Evolutionary conservation across 2,113 vertebrate species (phyloP).

Genomic region (Phaethornis superciliosus): DNA sequence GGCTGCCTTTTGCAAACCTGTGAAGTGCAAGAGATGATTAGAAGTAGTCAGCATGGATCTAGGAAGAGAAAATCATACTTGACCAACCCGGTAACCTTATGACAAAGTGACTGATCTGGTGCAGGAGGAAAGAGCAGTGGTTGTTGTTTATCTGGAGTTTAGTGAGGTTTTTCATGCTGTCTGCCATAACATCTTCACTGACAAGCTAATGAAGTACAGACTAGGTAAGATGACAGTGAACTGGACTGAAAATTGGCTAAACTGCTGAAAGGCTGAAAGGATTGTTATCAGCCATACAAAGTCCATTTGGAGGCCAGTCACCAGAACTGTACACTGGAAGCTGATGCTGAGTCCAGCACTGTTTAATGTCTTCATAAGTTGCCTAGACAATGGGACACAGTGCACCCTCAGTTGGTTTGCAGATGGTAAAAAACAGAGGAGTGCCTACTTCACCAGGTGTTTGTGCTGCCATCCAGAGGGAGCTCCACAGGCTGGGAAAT

Average conservation of each 20-base stretch:
- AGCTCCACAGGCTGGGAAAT: too few species aligned
- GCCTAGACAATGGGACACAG: neutral
- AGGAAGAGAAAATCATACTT: neutral
- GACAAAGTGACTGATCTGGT: neutral
- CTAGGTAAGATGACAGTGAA: neutral
- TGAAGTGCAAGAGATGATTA: neutral
- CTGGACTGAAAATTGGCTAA: neutral
- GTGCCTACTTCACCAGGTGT: too few species aligned
- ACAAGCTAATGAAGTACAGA: neutral
- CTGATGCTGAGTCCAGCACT: neutral
- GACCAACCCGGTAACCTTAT: neutral
- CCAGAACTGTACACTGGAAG: neutral
- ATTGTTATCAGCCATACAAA: neutral
- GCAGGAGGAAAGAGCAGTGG: neutral
- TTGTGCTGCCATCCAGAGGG: too few species aligned
- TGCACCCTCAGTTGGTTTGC: too few species aligned
- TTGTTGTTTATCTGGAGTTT: neutral
- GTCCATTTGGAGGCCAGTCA: neutral
- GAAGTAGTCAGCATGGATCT: neutral
- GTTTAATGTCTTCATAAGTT: neutral
- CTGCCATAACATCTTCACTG: neutral
- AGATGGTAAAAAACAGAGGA: too few species aligned
- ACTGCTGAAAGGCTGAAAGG: neutral
- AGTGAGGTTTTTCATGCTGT: neutral
- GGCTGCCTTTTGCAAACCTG: neutral